These are phyloP conservation scores for Mesocentrotus franciscanus DNA, from an alignment of 53 echinoderm and acorn worm genomes.

Conservation along the genomic window DNA sequence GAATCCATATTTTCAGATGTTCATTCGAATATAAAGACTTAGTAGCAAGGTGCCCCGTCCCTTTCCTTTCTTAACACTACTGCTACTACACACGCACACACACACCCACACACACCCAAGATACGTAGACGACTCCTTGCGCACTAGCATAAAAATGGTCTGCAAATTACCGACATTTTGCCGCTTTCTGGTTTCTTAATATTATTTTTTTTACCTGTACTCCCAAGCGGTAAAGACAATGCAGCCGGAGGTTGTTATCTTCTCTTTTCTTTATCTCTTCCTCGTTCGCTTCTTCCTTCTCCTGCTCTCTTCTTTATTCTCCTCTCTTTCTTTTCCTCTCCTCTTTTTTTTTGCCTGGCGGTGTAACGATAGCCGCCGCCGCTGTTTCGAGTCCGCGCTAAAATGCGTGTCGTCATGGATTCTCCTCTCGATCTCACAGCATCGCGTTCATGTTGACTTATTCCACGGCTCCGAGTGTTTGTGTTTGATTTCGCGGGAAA, in stretches of 20 bases:
- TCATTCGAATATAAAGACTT: no score
- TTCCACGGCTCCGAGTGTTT: slow-evolving; percentile 51
- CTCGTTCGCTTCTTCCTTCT: not conserved
- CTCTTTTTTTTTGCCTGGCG: not conserved
- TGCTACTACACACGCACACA: not conserved
- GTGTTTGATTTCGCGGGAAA: slow-evolving; percentile 64
- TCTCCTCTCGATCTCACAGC: slow-evolving; percentile 9
- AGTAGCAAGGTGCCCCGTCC: not conserved
- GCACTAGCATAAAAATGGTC: not conserved
- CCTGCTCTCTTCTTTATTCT: not conserved
- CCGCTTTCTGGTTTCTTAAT: not conserved
- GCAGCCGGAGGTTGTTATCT: not conserved
- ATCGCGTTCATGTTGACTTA: slow-evolving; percentile 56
- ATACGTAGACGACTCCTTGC: no score
- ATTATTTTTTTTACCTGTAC: slow-evolving; percentile 4
- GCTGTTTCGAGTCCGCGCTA: slow-evolving; percentile 36
- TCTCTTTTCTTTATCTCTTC: not conserved
- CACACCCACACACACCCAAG: not conserved
- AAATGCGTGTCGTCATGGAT: slow-evolving; percentile 34
- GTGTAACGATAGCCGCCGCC: slow-evolving; percentile 10
- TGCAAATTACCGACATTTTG: not conserved
- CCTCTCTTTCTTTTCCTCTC: not conserved
- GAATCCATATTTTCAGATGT: not conserved
- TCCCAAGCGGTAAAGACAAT: not conserved
- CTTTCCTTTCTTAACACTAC: not conserved